Percentiles rank a stretch among this genome's conserved stretches.
Evolutionary conservation across 2,888 invertebrate genomes (phyloP).

Genomic region (Synanthedon tipuliformis): DNA sequence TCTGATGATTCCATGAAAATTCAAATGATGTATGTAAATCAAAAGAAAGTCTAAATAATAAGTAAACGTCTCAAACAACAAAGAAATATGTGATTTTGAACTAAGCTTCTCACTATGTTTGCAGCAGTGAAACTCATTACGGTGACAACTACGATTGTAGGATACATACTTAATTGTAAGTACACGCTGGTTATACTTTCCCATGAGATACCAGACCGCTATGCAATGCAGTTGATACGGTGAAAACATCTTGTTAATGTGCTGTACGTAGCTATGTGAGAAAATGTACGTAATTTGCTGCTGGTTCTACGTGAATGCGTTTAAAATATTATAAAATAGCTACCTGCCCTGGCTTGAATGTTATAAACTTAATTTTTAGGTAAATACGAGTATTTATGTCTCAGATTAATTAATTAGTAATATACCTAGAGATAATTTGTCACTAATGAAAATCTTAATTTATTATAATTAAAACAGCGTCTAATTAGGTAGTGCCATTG

Average conservation of each 20-base stretch:
- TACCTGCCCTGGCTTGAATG: too few relatives aligned
- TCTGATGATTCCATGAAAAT: too few relatives aligned
- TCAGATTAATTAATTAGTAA: too few relatives aligned
- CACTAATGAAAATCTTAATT: too few relatives aligned
- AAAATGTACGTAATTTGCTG: neutral
- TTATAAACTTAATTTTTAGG: too few relatives aligned
- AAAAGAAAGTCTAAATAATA: too few relatives aligned
- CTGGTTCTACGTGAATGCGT: neutral
- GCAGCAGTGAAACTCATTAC: neutral
- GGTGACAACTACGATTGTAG: neutral
- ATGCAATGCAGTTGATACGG: neutral
- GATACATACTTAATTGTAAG: neutral
- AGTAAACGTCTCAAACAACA: neutral
- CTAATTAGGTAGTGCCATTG: too few relatives aligned
- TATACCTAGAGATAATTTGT: too few relatives aligned
- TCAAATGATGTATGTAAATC: too few relatives aligned
- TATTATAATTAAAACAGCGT: too few relatives aligned
- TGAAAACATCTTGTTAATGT: neutral
- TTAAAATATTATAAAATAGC: neutral
- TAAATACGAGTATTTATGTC: too few relatives aligned
- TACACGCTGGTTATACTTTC: neutral
- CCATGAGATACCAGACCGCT: neutral
- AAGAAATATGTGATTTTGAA: neutral
- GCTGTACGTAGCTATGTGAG: neutral
- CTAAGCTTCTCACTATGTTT: neutral